Evolutionary conservation across 2,888 invertebrate genomes (phyloP).

Genomic region (Nemurella pictetii): DNA sequence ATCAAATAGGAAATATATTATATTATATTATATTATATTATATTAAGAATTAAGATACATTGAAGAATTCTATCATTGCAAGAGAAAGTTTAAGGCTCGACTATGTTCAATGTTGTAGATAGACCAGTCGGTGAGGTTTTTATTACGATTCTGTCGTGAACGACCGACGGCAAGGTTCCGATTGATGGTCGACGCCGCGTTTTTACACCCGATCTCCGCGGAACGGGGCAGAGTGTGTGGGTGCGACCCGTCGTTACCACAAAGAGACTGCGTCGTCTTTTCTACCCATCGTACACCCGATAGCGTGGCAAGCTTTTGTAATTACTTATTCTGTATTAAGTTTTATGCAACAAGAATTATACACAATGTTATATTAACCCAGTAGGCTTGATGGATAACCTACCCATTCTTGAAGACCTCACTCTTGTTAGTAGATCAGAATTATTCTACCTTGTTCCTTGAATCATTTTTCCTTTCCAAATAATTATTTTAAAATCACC

Average conservation of each 20-base stretch:
- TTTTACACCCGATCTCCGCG: neutral
- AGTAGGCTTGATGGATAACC: neutral
- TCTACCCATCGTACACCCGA: neutral
- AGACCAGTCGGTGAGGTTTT: conserved; percentile 5
- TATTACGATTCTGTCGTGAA: neutral
- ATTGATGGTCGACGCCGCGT: neutral
- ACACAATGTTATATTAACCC: conserved; percentile 43
- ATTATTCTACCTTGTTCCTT: too few species aligned
- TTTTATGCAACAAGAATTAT: conserved; percentile 43
- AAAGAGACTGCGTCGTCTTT: neutral
- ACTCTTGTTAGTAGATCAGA: too few species aligned
- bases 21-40: neutral
- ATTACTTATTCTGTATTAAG: conserved; percentile 44
- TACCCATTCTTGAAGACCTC: too few species aligned
- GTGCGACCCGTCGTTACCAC: neutral
- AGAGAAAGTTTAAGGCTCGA: neutral
- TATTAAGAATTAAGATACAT: neutral
- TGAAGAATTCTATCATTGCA: neutral
- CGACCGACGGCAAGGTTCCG: neutral
- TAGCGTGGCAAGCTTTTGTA: conserved; percentile 8
- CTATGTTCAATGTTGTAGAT: conserved; percentile 12
- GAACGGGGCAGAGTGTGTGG: neutral
- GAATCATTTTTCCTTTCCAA: too few species aligned
- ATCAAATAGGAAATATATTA: neutral
- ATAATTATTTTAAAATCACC: too few species aligned